Conservation (phyloP, 2,113 vertebrate species). For the Clinocottus analis region DNA sequence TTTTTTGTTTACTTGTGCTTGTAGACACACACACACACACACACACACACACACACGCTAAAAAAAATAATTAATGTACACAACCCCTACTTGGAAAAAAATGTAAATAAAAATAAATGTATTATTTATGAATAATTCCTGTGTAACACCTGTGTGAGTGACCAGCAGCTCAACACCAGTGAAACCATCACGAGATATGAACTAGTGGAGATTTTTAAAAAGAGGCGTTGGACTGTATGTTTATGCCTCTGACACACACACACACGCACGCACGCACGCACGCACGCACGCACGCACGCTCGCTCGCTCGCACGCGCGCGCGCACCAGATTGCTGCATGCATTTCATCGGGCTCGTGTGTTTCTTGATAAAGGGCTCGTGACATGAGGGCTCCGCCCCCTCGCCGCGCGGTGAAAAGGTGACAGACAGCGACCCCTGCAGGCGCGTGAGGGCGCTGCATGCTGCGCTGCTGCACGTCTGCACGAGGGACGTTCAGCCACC, state of each 20-base stretch:
- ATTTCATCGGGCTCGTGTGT: slow-evolving; percentile 40
- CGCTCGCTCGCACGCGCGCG: too few relatives aligned
- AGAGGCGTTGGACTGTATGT: too few relatives aligned
- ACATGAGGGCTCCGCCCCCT: slow-evolving; percentile 1
- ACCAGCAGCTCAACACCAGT: slow-evolving; percentile 20
- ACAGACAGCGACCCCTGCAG: slow-evolving; percentile 55
- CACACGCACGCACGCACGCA: too few relatives aligned
- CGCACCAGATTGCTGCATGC: slow-evolving; percentile 3
- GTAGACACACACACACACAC: too few relatives aligned
- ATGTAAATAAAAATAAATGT: neutral
- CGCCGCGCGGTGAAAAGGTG: slow-evolving; percentile 13
- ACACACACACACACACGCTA: too few relatives aligned
- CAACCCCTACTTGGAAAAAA: neutral
- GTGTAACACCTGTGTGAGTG: slow-evolving; percentile 59
- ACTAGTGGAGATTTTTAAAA: neutral
- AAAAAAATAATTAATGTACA: too few relatives aligned
- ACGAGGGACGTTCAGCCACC: accelerated
- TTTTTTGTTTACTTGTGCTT: too few relatives aligned
- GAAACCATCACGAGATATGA: neutral
- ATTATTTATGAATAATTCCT: neutral
- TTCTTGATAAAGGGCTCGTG: slow-evolving; percentile 51
- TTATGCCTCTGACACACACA: too few relatives aligned
- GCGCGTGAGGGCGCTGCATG: neutral
- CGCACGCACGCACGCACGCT: too few relatives aligned
- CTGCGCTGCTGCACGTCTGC: neutral